Evolutionary conservation across 53 echinoderm and acorn worm genomes (phyloP), one percentile per base, ranked within the genome.

Genomic region (Pentamera pediparva): DNA sequence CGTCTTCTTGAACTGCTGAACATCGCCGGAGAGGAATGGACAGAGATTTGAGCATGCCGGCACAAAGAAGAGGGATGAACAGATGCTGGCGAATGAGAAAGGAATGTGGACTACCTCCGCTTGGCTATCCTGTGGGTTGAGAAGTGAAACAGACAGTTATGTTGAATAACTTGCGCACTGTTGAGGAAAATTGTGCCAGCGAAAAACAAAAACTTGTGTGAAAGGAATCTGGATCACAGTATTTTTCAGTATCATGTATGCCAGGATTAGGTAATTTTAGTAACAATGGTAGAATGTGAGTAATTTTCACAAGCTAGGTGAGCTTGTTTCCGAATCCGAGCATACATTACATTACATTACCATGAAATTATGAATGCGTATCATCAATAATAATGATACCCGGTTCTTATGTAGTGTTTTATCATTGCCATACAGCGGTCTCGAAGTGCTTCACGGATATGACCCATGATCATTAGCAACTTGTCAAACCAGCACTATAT

Each of bases 51-150:
- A 79, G 48, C 74, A 85, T 13, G 88, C 52, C 20, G 91, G 96
- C 18, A 76, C 53, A 53, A 87, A 52, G 70, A 96, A 96, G n/a
- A 96, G 50, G 38, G 59, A 90, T 8, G 85, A 79, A 36, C 80
- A 82, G 18, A 91, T 26, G 48, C 88, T 87, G 45, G 91, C 90
- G 32, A 83, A 84, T 20, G 90, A 82, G 4, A 96, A 74, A 36
- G 96, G 90, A 29, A 88, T 65, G 59, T 85, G 86, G 10, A 74
- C 65, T 25, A 96, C 88, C 28, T 82, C 80, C 18, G 83, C 85
- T 62, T 81, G 84, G 28, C 55, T 61, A 0, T 59, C 39, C 79
- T 79, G 34, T 18, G 13, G n/a, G n/a, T n/a, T n/a, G n/a, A n/a
- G n/a, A n/a, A n/a, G n/a, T n/a, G n/a, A n/a, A n/a, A n/a, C n/a